Conservation (phyloP, 1,140 invertebrate species). For the Protaetia brevitarsis region DNA sequence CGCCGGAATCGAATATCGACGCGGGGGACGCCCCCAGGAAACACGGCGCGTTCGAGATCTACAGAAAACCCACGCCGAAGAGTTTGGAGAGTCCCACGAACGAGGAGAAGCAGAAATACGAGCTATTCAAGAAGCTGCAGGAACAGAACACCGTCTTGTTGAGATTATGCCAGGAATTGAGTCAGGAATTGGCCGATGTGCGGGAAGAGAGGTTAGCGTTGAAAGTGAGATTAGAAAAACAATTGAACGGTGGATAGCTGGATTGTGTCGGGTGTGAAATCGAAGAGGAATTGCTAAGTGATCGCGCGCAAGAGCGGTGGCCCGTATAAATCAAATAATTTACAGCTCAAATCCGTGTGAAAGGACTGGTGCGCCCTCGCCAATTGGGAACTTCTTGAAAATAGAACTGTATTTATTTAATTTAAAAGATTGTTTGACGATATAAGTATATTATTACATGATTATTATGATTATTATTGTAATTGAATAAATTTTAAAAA, state of each 20-base stretch:
- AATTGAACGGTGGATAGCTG: slow-evolving; percentile 39
- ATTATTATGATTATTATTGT: slow-evolving; percentile 1
- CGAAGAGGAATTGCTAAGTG: not conserved
- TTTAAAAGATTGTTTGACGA: not conserved
- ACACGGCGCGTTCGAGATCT: slow-evolving; percentile 75
- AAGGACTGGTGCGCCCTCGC: not conserved
- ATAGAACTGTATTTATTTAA: slow-evolving; percentile 1
- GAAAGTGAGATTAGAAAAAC: slow-evolving; percentile 57
- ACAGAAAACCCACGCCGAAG: slow-evolving; percentile 60
- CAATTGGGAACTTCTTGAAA: too few species aligned
- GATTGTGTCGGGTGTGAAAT: not conserved
- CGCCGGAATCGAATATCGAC: slow-evolving; percentile 26
- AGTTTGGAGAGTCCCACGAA: slow-evolving; percentile 43
- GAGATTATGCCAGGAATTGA: slow-evolving; percentile 83
- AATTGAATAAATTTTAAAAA: slow-evolving; percentile 2
- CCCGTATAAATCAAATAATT: not conserved
- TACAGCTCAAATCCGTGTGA: slow-evolving; percentile 3
- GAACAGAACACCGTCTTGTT: slow-evolving; percentile 82
- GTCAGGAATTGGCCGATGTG: slow-evolving; percentile 79
- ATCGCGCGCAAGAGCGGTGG: not conserved
- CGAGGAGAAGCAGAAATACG: slow-evolving; percentile 57
- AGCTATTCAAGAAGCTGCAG: slow-evolving; percentile 65
- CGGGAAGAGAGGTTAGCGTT: slow-evolving; percentile 82
- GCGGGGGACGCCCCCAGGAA: slow-evolving; percentile 49
- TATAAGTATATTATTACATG: not conserved